Evolutionary conservation across 2,888 invertebrate genomes (phyloP), one percentile per base, ranked within the genome.

Genomic region (Salticus scenicus): DNA sequence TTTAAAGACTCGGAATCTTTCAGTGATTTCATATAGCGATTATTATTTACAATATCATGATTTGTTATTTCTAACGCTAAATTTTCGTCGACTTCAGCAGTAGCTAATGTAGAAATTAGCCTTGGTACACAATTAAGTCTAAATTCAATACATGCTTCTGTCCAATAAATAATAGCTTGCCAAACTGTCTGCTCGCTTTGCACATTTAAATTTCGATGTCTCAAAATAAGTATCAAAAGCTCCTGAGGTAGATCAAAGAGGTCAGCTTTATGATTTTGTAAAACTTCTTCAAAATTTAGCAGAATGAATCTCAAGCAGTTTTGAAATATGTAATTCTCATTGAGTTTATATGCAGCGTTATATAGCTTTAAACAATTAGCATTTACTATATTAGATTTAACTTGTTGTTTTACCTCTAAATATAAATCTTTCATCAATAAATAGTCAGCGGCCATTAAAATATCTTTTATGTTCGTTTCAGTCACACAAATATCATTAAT

Each of bases 351-450:
- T 14, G 80, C 72, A 28, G 51, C 67, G 0, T 30, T 5, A 31
- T 67, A 67, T 0, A 80, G 12, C 2, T 7, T n/a, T 30, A 80
- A n/a, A n/a, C 80, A 80, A n/a, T 73, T 80, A 7, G 20, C 24
- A 2, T 33, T 17, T 8, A 8, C 72, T 1, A 72, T 72, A 0
- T 72, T 79, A 12, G 17, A 10, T 5, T 31, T 5, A 1, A 63
- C 63, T 17, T 64, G 20, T 17, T 37, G 12, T 28, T 31, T 70
- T 1, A 71, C 42, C 7, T 63, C 24, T n/a, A 30, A 12, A 7
- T 66, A 14, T 31, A 79, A 47, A 42, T 41, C 33, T 14, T 79
- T 24, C 17, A 72, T 28, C 70, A 64, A 17, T 14, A 79, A 28
- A 20, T 14, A 28, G 17, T 41, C 33, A 2, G 79, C 71, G 0